phyloP scores from a whole-genome alignment of 2,797 vertebrate genomes.

The Gambelia wislizenii region DNA sequence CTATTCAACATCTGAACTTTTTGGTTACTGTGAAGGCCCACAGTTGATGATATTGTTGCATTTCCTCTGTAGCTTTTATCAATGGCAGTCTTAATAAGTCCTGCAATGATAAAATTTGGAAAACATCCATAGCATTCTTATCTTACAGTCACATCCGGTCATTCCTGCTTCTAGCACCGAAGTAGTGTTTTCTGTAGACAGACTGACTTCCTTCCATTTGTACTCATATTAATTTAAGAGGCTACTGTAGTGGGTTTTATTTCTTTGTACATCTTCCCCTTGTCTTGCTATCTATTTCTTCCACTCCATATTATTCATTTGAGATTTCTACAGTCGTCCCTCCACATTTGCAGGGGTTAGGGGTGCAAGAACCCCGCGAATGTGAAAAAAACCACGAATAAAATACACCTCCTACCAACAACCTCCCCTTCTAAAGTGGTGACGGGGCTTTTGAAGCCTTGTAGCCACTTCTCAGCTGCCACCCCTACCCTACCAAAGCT shows the following conservation, averaged over 20 bases:
- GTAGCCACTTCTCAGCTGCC: too few relatives aligned
- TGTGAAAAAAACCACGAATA: too few relatives aligned
- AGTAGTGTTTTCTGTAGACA: neutral
- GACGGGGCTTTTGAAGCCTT: too few relatives aligned
- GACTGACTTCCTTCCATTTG: neutral
- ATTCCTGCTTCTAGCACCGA: neutral
- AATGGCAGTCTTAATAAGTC: conserved; percentile 10
- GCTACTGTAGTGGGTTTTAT: neutral
- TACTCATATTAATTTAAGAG: neutral
- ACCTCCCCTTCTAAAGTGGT: too few relatives aligned
- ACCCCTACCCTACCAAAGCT: too few relatives aligned
- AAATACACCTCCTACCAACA: too few relatives aligned
- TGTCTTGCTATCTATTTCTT: neutral
- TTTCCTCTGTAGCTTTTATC: conserved; percentile 26
- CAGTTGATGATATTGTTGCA: neutral
- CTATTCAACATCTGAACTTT: conserved; percentile 17
- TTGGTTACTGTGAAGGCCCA: neutral
- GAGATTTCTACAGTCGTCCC: conserved; percentile 28
- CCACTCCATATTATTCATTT: neutral
- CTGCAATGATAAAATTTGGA: conserved; percentile 18
- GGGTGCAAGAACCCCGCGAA: too few relatives aligned
- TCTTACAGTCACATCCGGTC: neutral
- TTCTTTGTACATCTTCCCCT: neutral
- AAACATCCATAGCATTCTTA: neutral
- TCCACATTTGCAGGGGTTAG: too few relatives aligned